Percentiles rank a stretch among this genome's conserved stretches.
These are phyloP conservation scores for Drosophila leontia DNA, from an alignment of 1,140 invertebrate species.

Conservation along the genomic window DNA sequence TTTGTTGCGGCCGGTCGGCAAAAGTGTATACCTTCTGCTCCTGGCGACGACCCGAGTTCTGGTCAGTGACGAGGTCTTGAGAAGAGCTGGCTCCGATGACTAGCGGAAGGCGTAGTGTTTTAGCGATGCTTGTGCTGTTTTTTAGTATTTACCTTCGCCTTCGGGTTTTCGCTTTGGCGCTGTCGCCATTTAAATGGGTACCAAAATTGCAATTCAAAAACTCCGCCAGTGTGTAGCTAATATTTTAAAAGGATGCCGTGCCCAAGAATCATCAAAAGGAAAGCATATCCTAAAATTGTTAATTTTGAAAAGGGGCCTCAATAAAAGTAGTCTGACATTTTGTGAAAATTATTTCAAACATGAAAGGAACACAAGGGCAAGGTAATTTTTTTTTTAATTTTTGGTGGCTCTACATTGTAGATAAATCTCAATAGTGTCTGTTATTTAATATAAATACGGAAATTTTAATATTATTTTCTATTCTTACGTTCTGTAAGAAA, in stretches of 20 bases:
- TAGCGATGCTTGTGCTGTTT: no score
- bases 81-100: constrained; percentile 54
- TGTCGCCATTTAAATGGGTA: constrained; percentile 68
- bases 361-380: neutral
- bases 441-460: neutral
- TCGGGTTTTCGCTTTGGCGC: constrained; percentile 66
- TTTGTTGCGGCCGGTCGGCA: constrained; percentile 27
- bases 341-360: neutral
- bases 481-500: neutral
- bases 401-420: neutral
- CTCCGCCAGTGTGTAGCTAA: constrained; percentile 57
- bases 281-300: constrained; percentile 48
- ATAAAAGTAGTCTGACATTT: constrained; percentile 2
- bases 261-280: constrained; percentile 41
- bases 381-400: neutral
- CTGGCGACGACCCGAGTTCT: constrained; percentile 62
- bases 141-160: constrained; percentile 12
- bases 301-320: constrained; percentile 27
- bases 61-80: constrained; percentile 66
- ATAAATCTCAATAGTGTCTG: neutral
- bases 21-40: constrained; percentile 74
- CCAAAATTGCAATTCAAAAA: constrained; percentile 19
- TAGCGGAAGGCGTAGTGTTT: neutral
- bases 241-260: constrained; percentile 24
- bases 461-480: neutral